Evolutionary conservation across 2,888 invertebrate species (phyloP).

Genomic region (Agriopis marginaria): DNA sequence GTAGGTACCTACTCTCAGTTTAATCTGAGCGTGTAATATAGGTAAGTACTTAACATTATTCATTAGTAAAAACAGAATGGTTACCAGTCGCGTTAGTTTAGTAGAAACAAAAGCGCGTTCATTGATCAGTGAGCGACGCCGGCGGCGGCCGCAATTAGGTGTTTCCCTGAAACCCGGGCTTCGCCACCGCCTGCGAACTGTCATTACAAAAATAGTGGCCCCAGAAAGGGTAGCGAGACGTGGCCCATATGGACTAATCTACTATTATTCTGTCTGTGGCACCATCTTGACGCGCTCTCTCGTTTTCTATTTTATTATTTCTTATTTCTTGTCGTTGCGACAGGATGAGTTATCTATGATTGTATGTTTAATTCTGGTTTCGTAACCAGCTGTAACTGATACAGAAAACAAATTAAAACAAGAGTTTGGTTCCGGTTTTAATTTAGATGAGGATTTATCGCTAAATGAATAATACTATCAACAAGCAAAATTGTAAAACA

Average conservation of each 20-base stretch:
- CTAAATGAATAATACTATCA: no score
- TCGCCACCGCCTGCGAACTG: slow-evolving; percentile 78
- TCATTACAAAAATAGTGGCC: slow-evolving; percentile 84
- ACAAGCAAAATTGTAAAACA: no score
- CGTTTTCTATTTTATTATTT: slow-evolving; percentile 74
- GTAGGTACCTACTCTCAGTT: no score
- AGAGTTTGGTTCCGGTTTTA: slow-evolving; percentile 17
- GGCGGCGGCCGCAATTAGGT: slow-evolving; percentile 70
- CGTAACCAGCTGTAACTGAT: slow-evolving; percentile 22
- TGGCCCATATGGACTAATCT: slow-evolving; percentile 74
- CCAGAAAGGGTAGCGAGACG: slow-evolving; percentile 83
- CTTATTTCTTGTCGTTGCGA: slow-evolving; percentile 48
- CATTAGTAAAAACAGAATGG: background rate
- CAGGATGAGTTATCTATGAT: slow-evolving; percentile 30
- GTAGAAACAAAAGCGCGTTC: slow-evolving; percentile 44
- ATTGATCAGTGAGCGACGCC: slow-evolving; percentile 64
- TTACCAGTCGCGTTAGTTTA: background rate
- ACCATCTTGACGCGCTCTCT: slow-evolving; percentile 33
- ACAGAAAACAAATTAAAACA: background rate
- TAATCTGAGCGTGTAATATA: no score
- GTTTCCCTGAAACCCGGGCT: slow-evolving; percentile 67
- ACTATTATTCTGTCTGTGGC: slow-evolving; percentile 32
- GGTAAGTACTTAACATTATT: background rate
- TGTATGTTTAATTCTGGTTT: slow-evolving; percentile 23
- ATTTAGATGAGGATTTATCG: background rate